Evolutionary conservation across 2,797 vertebrate species (phyloP), one percentile per base, ranked within the genome.

Genomic region (Gymnothorax javanicus): DNA sequence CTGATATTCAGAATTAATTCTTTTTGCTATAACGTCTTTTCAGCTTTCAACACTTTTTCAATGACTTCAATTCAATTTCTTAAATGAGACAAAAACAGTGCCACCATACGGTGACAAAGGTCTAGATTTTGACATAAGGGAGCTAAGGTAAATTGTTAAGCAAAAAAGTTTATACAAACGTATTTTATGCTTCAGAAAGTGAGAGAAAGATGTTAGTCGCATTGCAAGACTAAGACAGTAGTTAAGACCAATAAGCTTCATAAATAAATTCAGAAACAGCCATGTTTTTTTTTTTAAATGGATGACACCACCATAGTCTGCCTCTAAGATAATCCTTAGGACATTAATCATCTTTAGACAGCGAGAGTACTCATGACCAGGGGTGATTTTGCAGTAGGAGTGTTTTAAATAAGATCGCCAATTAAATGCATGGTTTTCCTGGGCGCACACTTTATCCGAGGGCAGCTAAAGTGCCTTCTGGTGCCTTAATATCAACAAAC

Each of bases 381-480:
- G 7, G 81, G 54, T 12, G n/a, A 82, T 82, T 82, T 82, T 59
- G 57, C 81, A 82, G 54, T 58, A 12, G 54, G 57, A 82, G 13
- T 82, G 81, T 82, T 82, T 82, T 57, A 82, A 82, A 82, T 58
- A 82, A 82, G 54, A 27, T 12, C 11, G 81, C 56, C 81, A 69
- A 89, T 89, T 86, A 85, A 71, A 56, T 27, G 52, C 50, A 54
- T 79, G 50, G 52, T 50, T 79, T 7, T 79, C 50, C 54, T 20
- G 2, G 17, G 50, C 54, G n/a, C 50, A 17, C 20, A 17, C 17
- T 8, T 79, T 7, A 54, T 75, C 54, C 50, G 23, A 79, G 50
- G 50, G 43, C 50, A 52, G 50, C 54, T 7, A 79, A n/a, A 17
- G 13, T 79, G 20, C 23, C 75, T 3, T 54, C 71, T 75, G 71